Evolutionary conservation across 2,888 invertebrate species (phyloP).

Genomic region (Dugesia japonica): DNA sequence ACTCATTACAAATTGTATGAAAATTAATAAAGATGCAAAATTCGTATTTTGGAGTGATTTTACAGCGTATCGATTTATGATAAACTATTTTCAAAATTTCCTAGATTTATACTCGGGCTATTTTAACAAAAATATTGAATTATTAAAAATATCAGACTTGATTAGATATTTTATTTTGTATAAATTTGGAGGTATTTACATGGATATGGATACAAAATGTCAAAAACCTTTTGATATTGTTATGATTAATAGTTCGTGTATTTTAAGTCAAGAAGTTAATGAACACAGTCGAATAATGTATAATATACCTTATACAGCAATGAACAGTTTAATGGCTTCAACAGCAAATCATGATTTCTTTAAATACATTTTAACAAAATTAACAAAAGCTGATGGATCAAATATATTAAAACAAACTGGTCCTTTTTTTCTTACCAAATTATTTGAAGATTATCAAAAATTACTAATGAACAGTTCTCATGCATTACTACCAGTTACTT

Average conservation of each 20-base stretch:
- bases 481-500: too few species aligned
- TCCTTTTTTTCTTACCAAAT: background rate
- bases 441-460: background rate
- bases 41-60: constrained; percentile 21
- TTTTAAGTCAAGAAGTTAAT: background rate
- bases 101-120: background rate
- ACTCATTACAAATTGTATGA: background rate
- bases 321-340: background rate
- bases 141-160: background rate
- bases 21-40: background rate
- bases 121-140: background rate
- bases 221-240: background rate
- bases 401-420: background rate
- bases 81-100: background rate
- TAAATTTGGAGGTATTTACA: background rate
- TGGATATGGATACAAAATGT: background rate
- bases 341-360: background rate
- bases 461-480: too few species aligned
- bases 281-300: background rate
- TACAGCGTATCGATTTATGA: background rate
- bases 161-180: background rate
- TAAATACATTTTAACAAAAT: background rate
- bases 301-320: background rate
- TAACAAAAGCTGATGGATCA: background rate
- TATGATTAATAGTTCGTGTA: background rate